Conservation (phyloP, 2,888 invertebrate genomes). For the Eulithis testata region DNA sequence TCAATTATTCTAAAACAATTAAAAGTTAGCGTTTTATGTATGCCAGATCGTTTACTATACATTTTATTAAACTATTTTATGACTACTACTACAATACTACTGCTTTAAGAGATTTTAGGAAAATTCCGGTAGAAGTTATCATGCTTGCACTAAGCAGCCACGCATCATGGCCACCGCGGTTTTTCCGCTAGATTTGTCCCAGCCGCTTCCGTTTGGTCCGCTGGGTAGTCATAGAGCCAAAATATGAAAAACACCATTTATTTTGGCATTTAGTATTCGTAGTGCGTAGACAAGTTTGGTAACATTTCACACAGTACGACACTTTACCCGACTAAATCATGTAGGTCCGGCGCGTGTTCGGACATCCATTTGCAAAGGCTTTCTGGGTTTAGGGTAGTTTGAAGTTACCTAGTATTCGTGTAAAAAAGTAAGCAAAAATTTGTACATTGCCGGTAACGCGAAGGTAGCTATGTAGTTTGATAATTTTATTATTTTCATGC, state of each 20-base stretch:
- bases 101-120: too few species aligned
- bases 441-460: too few species aligned
- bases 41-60: too few species aligned
- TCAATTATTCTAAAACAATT: too few species aligned
- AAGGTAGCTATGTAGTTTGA: too few species aligned
- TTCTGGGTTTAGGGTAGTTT: slow-evolving; percentile 27
- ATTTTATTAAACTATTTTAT: too few species aligned
- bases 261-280: slow-evolving; percentile 66
- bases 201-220: slow-evolving; percentile 8
- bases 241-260: slow-evolving; percentile 71
- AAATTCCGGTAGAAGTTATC: too few species aligned
- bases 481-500: too few species aligned
- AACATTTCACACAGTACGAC: slow-evolving; percentile 70
- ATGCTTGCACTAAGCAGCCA: too few species aligned
- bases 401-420: not conserved
- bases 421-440: too few species aligned
- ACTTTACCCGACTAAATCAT: slow-evolving; percentile 69
- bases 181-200: not conserved
- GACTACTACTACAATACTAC: too few species aligned
- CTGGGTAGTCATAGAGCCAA: slow-evolving; percentile 31
- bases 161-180: not conserved
- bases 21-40: too few species aligned
- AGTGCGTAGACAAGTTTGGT: slow-evolving; percentile 60
- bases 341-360: slow-evolving; percentile 45
- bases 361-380: slow-evolving; percentile 36